A percentile compares a stretch with the other conserved stretches of the same genome.
phyloP scores from a whole-genome alignment of 2,797 vertebrate genomes.

The Gallinago nigripennis region DNA sequence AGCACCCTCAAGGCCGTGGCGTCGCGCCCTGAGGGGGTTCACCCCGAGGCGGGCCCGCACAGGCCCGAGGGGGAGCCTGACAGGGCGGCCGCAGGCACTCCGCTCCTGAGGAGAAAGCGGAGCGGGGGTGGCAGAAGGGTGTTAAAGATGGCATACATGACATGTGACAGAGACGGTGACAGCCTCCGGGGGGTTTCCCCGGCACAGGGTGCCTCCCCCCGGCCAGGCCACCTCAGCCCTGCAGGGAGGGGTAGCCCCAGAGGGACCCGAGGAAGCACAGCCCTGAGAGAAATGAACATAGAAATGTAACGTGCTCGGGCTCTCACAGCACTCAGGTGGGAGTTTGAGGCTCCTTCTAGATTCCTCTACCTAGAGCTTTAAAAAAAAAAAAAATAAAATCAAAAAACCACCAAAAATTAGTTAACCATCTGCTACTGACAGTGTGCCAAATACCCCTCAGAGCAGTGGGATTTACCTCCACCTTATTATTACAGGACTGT shows the following conservation, averaged over 20 bases:
- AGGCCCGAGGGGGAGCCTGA: neutral
- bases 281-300: rapidly evolving
- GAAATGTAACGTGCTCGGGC: rapidly evolving
- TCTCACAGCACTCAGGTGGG: rapidly evolving
- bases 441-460: rapidly evolving
- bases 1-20: neutral
- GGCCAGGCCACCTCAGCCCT: neutral
- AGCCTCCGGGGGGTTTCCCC: too few relatives aligned
- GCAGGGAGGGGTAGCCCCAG: too few relatives aligned
- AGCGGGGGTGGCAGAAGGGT: neutral
- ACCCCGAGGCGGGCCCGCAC: neutral
- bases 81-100: neutral
- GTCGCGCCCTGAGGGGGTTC: neutral
- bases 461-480: rapidly evolving
- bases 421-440: too few relatives aligned
- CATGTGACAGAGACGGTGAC: too few relatives aligned
- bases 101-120: neutral
- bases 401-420: neutral
- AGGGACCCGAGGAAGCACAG: neutral
- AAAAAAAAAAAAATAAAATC: neutral
- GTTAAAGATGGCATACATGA: neutral
- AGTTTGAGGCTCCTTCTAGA: too few relatives aligned
- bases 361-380: neutral
- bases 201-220: too few relatives aligned
- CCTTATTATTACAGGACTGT: rapidly evolving